These are phyloP conservation scores for Atrichornis clamosus DNA, from an alignment of 2,113 vertebrate genomes.

Conservation along the genomic window DNA sequence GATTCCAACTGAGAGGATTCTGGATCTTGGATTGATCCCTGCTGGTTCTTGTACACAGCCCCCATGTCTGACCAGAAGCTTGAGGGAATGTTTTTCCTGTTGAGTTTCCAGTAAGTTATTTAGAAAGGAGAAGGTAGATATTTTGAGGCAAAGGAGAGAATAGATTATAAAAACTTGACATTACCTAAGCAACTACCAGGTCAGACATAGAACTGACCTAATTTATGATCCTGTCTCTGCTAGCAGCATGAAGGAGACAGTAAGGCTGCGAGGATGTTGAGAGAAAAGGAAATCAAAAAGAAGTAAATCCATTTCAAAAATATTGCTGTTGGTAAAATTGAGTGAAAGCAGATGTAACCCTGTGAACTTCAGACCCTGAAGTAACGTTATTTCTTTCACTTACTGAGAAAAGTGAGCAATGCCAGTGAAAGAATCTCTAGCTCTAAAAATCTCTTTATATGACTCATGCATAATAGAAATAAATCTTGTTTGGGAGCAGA, in stretches of 20 bases:
- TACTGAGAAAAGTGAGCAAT: not conserved
- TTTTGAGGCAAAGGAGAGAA: not conserved
- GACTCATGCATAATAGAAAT: not conserved
- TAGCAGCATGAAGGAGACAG: not conserved
- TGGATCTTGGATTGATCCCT: not conserved
- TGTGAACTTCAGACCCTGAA: slow-evolving; percentile 23
- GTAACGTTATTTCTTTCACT: not conserved
- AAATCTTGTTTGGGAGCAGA: not conserved
- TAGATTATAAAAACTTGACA: not conserved
- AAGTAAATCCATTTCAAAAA: not conserved
- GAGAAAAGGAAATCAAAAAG: not conserved
- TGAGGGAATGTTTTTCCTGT: not conserved
- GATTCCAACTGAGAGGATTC: not conserved
- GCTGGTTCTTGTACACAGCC: not conserved
- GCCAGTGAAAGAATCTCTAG: not conserved
- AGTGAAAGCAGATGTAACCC: slow-evolving; percentile 21
- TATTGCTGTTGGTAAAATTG: not conserved
- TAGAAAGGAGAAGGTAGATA: not conserved
- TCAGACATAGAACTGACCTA: not conserved
- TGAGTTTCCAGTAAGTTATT: not conserved
- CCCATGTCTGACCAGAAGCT: not conserved
- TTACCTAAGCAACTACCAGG: not conserved
- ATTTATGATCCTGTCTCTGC: slow-evolving; percentile 5
- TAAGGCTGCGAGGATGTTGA: not conserved
- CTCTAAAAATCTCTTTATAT: not conserved